Conservation (phyloP, 2,888 invertebrate genomes). For the Papilio demoleus region DNA sequence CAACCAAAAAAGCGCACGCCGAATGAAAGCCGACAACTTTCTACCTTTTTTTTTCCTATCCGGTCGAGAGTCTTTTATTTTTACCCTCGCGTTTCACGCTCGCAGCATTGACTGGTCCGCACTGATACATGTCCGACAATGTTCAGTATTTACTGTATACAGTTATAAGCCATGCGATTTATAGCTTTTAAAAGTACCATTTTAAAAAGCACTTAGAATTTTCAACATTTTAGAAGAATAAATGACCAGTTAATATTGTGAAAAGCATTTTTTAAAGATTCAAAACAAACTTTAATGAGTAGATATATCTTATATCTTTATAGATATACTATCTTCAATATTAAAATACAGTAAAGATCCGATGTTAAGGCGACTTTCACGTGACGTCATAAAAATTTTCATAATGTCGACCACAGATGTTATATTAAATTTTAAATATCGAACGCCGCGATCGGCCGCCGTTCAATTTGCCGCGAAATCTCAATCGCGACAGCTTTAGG, state of each 20-base stretch:
- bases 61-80: conserved; percentile 46
- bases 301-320: conserved; percentile 12
- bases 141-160: conserved; percentile 23
- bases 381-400: conserved; percentile 65
- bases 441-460: conserved; percentile 60
- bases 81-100: conserved; percentile 51
- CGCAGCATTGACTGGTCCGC: conserved; percentile 49
- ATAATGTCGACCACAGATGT: conserved; percentile 73
- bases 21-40: conserved; percentile 63
- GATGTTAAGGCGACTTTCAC: conserved; percentile 48
- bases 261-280: conserved; percentile 13
- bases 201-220: too few relatives aligned
- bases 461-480: conserved; percentile 72
- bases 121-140: conserved; percentile 37
- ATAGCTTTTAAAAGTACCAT: too few relatives aligned
- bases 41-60: conserved; percentile 53
- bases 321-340: conserved; percentile 32
- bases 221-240: not conserved
- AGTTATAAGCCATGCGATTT: not conserved
- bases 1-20: conserved; percentile 56
- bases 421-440: conserved; percentile 82
- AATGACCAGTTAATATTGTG: not conserved
- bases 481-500: conserved; percentile 56
- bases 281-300: not conserved
- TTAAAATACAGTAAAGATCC: conserved; percentile 43